Base-by-base conservation (phyloP, 35 echinoderm and acorn worm genomes). In the Antedon bifida region DNA sequence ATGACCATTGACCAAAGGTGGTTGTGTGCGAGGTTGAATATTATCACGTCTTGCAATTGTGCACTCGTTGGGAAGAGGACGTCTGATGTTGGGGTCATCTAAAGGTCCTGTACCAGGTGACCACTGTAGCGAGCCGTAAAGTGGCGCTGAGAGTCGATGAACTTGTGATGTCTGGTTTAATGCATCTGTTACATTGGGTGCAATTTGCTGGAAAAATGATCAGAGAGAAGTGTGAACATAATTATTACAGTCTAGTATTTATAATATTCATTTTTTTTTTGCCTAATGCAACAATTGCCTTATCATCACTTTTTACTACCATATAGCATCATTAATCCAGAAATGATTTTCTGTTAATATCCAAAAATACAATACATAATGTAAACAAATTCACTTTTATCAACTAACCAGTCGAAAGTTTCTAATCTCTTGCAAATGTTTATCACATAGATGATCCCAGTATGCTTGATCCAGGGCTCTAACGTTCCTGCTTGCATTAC, bases 341-440 rank as follows among this genome's bases (percentile, higher is more conserved):
- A n/a, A n/a, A n/a, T n/a, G n/a, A n/a, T n/a, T n/a, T n/a, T n/a
- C n/a, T n/a, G n/a, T n/a, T n/a, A n/a, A n/a, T n/a, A n/a, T n/a
- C n/a, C n/a, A n/a, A n/a, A n/a, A n/a, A n/a, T n/a, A n/a, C n/a
- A n/a, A n/a, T n/a, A n/a, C n/a, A n/a, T n/a, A n/a, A n/a, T n/a
- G n/a, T n/a, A n/a, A n/a, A n/a, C n/a, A n/a, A n/a, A n/a, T n/a
- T n/a, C n/a, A n/a, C n/a, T n/a, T n/a, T n/a, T n/a, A n/a, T n/a
- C n/a, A n/a, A n/a, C 95, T 85, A 86, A 99, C 95, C 88, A 88
- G 82, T 88, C 95, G 87, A 75, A 85, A 93, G 34, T 99, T 99
- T n/a, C 75, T 73, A 19, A 93, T 79, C 74, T 99, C 90, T 56
- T 99, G 82, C 75, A 89, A 79, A 33, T 99, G 94, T 86, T 99